Conservation (phyloP, 2,113 vertebrate genomes). For the Dunckerocampus dactyliophorus region DNA sequence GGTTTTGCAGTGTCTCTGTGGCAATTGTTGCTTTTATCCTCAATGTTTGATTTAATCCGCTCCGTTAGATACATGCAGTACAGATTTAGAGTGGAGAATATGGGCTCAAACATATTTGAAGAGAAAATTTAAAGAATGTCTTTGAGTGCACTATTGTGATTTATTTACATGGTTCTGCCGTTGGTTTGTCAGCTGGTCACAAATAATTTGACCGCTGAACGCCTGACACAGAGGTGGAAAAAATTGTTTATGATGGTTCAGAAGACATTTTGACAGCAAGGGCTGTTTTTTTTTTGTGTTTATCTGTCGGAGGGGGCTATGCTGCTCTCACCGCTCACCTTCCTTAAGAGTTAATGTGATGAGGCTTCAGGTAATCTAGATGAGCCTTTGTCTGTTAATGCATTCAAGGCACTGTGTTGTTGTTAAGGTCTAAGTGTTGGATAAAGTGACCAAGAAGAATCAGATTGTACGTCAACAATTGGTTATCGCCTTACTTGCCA, state of each 20-base stretch:
- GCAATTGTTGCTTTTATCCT: too few relatives aligned
- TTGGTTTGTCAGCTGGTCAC: slow-evolving; percentile 3
- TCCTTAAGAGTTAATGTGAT: background rate
- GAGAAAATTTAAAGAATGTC: background rate
- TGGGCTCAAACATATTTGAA: background rate
- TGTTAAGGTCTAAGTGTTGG: background rate
- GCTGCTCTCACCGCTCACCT: background rate
- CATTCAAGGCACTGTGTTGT: background rate
- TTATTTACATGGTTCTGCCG: background rate
- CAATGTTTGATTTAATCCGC: background rate
- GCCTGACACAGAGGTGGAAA: background rate
- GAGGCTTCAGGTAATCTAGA: background rate
- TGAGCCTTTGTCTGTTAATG: background rate
- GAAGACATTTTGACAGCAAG: slow-evolving; percentile 5
- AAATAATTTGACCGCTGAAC: slow-evolving; percentile 7
- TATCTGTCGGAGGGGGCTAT: background rate
- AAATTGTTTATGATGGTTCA: slow-evolving; percentile 6
- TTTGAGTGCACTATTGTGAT: background rate
- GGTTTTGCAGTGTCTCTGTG: too few relatives aligned
- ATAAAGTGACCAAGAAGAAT: background rate
- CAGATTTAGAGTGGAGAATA: background rate
- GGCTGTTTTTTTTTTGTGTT: slow-evolving; percentile 3
- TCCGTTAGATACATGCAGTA: too few relatives aligned
- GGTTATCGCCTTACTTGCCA: background rate
- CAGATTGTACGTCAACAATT: background rate